Percentiles rank a stretch among this genome's conserved stretches.
These are phyloP conservation scores for Leptinotarsa defecta DNA, from an alignment of 1,140 invertebrate species.

Conservation along the genomic window DNA sequence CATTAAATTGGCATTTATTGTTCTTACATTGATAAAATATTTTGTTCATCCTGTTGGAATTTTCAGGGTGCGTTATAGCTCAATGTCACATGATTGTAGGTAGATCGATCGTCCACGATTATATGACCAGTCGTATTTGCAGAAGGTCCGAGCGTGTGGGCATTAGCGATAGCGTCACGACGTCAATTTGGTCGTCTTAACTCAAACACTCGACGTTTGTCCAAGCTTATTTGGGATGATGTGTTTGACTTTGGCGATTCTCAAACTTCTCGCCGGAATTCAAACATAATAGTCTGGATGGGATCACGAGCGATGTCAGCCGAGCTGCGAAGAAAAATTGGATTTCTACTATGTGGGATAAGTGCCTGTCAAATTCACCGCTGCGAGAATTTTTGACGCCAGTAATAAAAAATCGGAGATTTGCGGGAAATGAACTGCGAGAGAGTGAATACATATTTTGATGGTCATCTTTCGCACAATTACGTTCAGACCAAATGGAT, in stretches of 20 bases:
- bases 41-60: too few relatives aligned
- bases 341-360: background rate
- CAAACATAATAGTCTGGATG: constrained; percentile 5
- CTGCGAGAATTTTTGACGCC: background rate
- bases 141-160: background rate
- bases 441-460: too few relatives aligned
- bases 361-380: constrained; percentile 5
- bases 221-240: background rate
- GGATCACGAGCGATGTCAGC: background rate
- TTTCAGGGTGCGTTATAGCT: too few relatives aligned
- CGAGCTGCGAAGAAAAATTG: background rate
- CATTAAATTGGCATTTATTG: too few relatives aligned
- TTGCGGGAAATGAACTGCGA: background rate
- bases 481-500: too few relatives aligned
- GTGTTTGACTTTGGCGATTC: constrained; percentile 13
- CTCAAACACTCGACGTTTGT: constrained; percentile 11
- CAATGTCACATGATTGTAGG: too few relatives aligned
- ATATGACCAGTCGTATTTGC: background rate
- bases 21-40: too few relatives aligned
- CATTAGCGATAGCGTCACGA: constrained; percentile 9
- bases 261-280: background rate
- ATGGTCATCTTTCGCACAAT: too few relatives aligned
- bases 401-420: background rate
- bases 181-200: constrained; percentile 9
- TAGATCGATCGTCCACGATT: too few relatives aligned